phyloP scores from a whole-genome alignment of 2,797 vertebrate genomes.

The Myripristis murdjan region DNA sequence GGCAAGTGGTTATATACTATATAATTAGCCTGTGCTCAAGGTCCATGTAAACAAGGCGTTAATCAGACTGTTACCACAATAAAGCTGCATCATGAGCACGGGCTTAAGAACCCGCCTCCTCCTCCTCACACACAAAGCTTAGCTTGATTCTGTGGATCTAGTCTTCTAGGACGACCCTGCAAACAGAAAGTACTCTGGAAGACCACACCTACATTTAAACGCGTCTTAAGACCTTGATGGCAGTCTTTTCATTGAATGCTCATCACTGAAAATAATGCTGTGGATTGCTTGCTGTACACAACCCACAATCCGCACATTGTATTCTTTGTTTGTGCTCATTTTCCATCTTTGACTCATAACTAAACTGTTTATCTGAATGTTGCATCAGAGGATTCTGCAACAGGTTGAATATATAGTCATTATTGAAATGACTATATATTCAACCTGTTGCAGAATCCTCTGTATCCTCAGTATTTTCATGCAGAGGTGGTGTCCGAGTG shows the following conservation, averaged over 20 bases:
- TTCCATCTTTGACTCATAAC: no score
- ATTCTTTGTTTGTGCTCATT: no score
- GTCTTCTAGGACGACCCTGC: no score
- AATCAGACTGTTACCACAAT: constrained; percentile 63
- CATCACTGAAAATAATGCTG: constrained; percentile 20
- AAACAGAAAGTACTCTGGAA: no score
- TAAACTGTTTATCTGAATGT: constrained; percentile 2
- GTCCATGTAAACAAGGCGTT: constrained; percentile 45
- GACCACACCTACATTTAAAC: no score
- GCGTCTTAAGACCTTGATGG: no score
- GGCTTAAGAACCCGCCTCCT: constrained; percentile 60
- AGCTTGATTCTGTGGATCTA: constrained; percentile 42
- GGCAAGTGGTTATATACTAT: constrained; percentile 41
- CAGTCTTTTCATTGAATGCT: neutral
- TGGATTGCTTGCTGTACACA: constrained; percentile 20
- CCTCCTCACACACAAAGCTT: constrained; percentile 33
- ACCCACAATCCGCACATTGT: no score
- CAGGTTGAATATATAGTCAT: constrained; percentile 10
- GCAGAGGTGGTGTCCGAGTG: constrained; percentile 1
- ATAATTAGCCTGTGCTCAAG: constrained; percentile 52
- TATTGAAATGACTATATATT: no score
- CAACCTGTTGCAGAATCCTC: constrained; percentile 2
- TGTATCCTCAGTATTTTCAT: no score
- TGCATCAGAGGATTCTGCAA: neutral
- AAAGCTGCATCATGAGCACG: constrained; percentile 44